Percentiles rank a stretch among this genome's conserved stretches.
phyloP scores from a whole-genome alignment of 1,140 invertebrate genomes.

The Diachasma alloeum region DNA sequence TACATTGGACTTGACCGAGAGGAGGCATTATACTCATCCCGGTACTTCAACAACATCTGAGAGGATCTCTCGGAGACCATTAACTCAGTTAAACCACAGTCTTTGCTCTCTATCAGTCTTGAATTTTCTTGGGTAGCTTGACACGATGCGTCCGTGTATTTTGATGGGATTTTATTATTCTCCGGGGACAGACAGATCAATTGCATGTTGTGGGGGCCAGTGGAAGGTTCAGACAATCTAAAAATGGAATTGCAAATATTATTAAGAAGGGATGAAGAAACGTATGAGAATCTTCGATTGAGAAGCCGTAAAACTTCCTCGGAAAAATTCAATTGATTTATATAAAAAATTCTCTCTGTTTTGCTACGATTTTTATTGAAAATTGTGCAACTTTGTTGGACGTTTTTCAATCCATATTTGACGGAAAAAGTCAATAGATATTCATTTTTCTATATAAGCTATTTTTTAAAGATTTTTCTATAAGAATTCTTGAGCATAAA shows the following conservation, averaged over 20 bases:
- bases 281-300: too few relatives aligned
- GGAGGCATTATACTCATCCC: conserved; percentile 40
- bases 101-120: neutral
- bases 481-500: too few relatives aligned
- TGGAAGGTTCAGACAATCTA: conserved; percentile 20
- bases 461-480: too few relatives aligned
- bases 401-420: too few relatives aligned
- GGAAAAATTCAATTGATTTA: too few relatives aligned
- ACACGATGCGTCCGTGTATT: conserved; percentile 43
- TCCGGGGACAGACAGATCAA: conserved; percentile 42
- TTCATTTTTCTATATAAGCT: too few relatives aligned
- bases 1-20: conserved; percentile 55
- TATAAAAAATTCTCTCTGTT: too few relatives aligned
- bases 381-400: too few relatives aligned
- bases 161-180: conserved; percentile 32
- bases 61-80: conserved; percentile 38
- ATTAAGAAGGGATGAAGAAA: too few relatives aligned
- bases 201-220: conserved; percentile 44
- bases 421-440: too few relatives aligned
- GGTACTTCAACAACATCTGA: conserved; percentile 45
- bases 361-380: too few relatives aligned
- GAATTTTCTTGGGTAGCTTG: conserved; percentile 39
- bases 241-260: neutral
- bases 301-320: too few relatives aligned
- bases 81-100: conserved; percentile 18